Conservation (phyloP, 2,797 vertebrate species). For the Coranthus polyacanthus region DNA sequence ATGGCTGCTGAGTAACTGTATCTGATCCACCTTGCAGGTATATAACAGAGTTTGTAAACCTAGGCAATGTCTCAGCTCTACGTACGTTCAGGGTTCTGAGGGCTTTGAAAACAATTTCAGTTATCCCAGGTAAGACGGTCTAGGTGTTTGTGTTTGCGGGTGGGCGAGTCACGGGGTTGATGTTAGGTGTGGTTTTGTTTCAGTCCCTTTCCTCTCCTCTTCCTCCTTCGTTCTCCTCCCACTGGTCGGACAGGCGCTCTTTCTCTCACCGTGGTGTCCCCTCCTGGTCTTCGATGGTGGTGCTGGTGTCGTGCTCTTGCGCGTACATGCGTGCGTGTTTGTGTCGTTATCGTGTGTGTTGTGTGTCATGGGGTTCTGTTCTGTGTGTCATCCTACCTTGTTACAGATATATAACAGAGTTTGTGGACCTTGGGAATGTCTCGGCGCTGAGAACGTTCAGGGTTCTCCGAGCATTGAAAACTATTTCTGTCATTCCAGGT, state of each 20-base stretch:
- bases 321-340: constrained; percentile 81
- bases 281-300: constrained; percentile 81
- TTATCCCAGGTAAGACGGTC: constrained; percentile 92
- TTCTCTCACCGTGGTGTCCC: constrained; percentile 88
- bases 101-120: constrained; percentile 99
- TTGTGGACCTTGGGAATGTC: constrained; percentile 99
- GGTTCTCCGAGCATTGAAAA: constrained; percentile 99
- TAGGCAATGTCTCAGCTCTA: constrained; percentile 99
- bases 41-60: constrained; percentile 99
- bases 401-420: constrained; percentile 99
- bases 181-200: constrained; percentile 92
- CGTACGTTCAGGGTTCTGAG: constrained; percentile 98
- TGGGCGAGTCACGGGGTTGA: constrained; percentile 90
- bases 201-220: constrained; percentile 70
- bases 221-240: constrained; percentile 71
- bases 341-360: constrained; percentile 92
- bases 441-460: constrained; percentile 99
- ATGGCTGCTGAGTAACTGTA: constrained; percentile 88
- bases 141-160: constrained; percentile 82
- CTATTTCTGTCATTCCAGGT: constrained; percentile 99
- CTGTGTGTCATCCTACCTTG: constrained; percentile 98
- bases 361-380: constrained; percentile 98
- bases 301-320: constrained; percentile 81
- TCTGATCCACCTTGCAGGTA: constrained; percentile 99
- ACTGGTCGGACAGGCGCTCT: constrained; percentile 84